Base-by-base conservation (phyloP, 1,140 invertebrate species). In the Idris sp. region DNA sequence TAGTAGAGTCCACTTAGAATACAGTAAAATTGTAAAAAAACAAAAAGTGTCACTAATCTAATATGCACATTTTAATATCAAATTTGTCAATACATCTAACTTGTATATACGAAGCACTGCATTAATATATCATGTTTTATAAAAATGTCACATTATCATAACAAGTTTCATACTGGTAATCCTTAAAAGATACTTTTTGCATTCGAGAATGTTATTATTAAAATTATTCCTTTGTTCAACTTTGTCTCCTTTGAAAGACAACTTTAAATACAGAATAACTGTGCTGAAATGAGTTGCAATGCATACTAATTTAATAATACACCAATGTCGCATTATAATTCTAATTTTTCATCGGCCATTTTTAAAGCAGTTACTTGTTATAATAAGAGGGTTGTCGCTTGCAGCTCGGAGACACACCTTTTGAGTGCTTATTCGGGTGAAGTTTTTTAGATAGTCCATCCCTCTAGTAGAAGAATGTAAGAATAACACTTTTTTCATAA, bases 401-500 rank as follows among this genome's bases (percentile, higher is more conserved):
- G 56, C 33, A 13, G 10, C 14, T 46, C 33, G 4, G 40, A 48
- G 67, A 56, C 62, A 62, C 68, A 72, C 68, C 58, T 72, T 64
- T 64, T 49, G 58, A 48, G n/a, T 61, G 54, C 22, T 33, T 40
- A 43, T 26, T 61, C 40, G 31, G 40, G 31, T 28, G 38, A 33
- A 56, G 40, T 71, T 62, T 28, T 18, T 16, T 10, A 40, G 31
- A 65, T 46, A 62, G 54, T 22, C 58, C 75, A 40, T 49, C 48
- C 19, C 56, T 54, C 14, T 22, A 11, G 35, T 40, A 8, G 8
- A 56, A 35, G 58, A 72, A 67, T 62, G 77, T 25, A 78, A 73
- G 75, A 76, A 78, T 78, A 71, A 74, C 73, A 75, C 61, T 79
- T 74, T 73, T 67, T 61, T 71, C 22, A 48, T 43, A 72, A 62